Evolutionary conservation across 2,888 invertebrate genomes (phyloP).

Genomic region (Alitta virens): DNA sequence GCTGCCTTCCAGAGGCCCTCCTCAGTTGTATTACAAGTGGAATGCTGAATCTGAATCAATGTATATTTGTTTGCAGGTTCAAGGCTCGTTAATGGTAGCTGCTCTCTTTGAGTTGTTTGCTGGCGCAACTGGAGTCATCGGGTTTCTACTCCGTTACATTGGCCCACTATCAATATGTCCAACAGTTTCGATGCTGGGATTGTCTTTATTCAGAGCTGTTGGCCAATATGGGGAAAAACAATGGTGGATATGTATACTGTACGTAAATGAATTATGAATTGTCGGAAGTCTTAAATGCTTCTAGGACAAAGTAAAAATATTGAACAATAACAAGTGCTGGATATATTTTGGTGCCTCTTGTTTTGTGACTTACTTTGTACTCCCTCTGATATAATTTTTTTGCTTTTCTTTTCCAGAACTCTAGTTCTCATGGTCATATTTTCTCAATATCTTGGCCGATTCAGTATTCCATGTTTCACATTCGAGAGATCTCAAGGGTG

Average conservation of each 20-base stretch:
- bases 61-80: constrained; percentile 58
- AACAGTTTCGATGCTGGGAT: constrained; percentile 78
- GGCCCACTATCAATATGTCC: constrained; percentile 84
- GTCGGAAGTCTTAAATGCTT: too few species aligned
- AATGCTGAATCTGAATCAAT: too few species aligned
- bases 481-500: constrained; percentile 62
- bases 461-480: constrained; percentile 38
- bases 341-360: too few species aligned
- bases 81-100: constrained; percentile 79
- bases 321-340: too few species aligned
- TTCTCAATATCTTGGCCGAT: constrained; percentile 43
- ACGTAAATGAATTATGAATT: constrained; percentile 44
- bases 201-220: constrained; percentile 80
- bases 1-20: too few species aligned
- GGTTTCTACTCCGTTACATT: constrained; percentile 71
- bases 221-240: constrained; percentile 77
- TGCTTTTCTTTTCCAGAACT: constrained; percentile 63
- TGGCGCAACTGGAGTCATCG: constrained; percentile 71
- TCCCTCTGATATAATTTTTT: too few species aligned
- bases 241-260: constrained; percentile 82
- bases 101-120: constrained; percentile 74
- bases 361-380: too few species aligned
- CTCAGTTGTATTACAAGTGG: too few species aligned
- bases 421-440: constrained; percentile 70
- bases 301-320: too few species aligned